These are phyloP conservation scores for Macrophya annulata DNA, from an alignment of 2,888 invertebrate species.

Conservation along the genomic window DNA sequence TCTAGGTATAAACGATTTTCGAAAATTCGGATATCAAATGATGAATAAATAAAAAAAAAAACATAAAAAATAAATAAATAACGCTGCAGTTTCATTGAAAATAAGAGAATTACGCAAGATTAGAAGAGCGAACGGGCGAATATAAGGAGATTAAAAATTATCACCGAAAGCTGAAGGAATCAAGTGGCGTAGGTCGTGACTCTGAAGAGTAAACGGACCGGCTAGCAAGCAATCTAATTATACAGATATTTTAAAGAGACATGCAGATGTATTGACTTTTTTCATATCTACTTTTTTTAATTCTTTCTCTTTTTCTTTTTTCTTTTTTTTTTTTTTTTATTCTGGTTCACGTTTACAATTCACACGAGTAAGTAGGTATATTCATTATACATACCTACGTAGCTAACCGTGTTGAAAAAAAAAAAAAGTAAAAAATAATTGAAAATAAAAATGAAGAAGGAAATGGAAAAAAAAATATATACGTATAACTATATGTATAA, in stretches of 20 bases:
- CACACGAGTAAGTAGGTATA: background rate
- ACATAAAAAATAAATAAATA: too few species aligned
- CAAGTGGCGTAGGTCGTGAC: slow-evolving; percentile 45
- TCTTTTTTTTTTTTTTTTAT: background rate
- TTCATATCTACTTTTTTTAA: background rate
- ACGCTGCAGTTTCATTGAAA: background rate
- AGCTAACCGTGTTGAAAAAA: too few species aligned
- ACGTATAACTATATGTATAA: too few species aligned
- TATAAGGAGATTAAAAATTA: slow-evolving; percentile 30
- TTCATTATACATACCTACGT: too few species aligned
- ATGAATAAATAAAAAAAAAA: too few species aligned
- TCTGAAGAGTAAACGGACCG: slow-evolving; percentile 20
- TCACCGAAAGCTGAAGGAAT: slow-evolving; percentile 36
- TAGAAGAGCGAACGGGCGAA: background rate
- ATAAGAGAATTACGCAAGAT: background rate
- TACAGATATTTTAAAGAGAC: background rate
- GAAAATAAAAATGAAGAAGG: too few species aligned
- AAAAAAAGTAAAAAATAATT: too few species aligned
- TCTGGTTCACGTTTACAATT: background rate
- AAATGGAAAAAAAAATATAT: too few species aligned
- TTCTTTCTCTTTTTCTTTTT: background rate
- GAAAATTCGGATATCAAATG: too few species aligned
- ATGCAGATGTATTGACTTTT: slow-evolving; percentile 15
- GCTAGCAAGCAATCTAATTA: slow-evolving; percentile 15
- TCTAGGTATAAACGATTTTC: too few species aligned